A percentile compares a stretch with the other conserved stretches of the same genome.
Conservation (phyloP, 2,888 invertebrate genomes). For the Acronicta leporina region DNA sequence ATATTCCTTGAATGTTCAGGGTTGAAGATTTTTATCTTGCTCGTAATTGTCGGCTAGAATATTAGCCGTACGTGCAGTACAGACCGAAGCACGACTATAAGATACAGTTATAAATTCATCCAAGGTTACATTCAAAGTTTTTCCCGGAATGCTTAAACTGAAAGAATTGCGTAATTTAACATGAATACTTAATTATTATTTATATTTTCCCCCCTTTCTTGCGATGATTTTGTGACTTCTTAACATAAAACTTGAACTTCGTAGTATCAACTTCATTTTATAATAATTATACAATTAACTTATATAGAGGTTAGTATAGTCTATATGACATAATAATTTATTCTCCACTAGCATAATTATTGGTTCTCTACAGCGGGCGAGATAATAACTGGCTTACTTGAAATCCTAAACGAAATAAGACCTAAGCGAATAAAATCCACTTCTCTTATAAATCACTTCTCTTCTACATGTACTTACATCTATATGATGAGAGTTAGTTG, state of each 20-base stretch:
- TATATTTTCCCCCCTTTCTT: constrained; percentile 11
- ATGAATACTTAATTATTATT: constrained; percentile 6
- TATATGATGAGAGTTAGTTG: constrained; percentile 70
- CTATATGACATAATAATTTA: constrained; percentile 29
- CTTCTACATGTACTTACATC: constrained; percentile 51
- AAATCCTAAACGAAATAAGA: constrained; percentile 29
- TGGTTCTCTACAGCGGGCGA: constrained; percentile 27
- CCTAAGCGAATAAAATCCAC: constrained; percentile 34
- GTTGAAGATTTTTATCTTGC: constrained; percentile 77
- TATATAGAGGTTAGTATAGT: constrained; percentile 14
- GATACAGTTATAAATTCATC: constrained; percentile 61
- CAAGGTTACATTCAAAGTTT: constrained; percentile 33
- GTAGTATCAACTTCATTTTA: too few relatives aligned
- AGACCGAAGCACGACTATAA: constrained; percentile 63
- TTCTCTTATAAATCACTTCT: constrained; percentile 56
- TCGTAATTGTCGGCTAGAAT: constrained; percentile 84
- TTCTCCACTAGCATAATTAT: constrained; percentile 46
- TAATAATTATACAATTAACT: constrained; percentile 8
- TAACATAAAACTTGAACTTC: too few relatives aligned
- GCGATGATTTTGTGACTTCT: not conserved
- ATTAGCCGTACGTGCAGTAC: constrained; percentile 71
- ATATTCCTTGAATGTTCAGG: constrained; percentile 80
- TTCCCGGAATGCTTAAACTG: constrained; percentile 23
- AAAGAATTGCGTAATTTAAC: constrained; percentile 4
- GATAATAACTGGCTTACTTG: constrained; percentile 40